Evolutionary conservation across 2,113 vertebrate species (phyloP), one percentile per base, ranked within the genome.

Genomic region (Pomatorhinus ruficollis): DNA sequence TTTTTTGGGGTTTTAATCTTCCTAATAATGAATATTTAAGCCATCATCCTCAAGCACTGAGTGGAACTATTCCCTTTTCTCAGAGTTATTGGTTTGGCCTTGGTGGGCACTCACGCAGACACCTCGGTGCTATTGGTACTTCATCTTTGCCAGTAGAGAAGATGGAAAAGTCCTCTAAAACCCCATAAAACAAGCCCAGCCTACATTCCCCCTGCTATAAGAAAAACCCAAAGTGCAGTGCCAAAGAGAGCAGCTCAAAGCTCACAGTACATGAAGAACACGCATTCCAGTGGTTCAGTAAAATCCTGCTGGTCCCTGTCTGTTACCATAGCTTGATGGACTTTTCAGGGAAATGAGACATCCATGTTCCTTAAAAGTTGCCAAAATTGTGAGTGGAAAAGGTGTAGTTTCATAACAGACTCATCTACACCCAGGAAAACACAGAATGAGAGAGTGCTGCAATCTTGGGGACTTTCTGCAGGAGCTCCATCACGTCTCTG

Each of bases 61-160:
- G 5, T 24, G 39, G 35, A 79, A 40, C 9, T 20, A 47, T 60
- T 78, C 13, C 11, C 21, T 86, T 85, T 78, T 37, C 53, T 53
- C 39, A 39, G 45, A 95, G 52, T 74, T 91, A 71, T 30, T 69
- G 65, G 11, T 71, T n/a, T 87, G 87, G 44, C 65, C 69, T 95
- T 68, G 91, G 20, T 78, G 53, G 47, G 65, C 65, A 42, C 44
- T 79, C 77, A 61, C 0, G 0, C 50, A 42, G 71, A 40, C 28
- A 69, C 24, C 44, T 87, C 69, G 9, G 28, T 19, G 33, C 35
- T 90, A 42, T 42, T 70, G 77, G 35, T 37, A 10, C 54, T 50
- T 81, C 45, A 50, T 83, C 45, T 89, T 87, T 54, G 35, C 50
- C 28, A 57, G 25, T 21, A 25, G 27, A 70, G 54, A 68, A 42